phyloP scores from a whole-genome alignment of 2,797 vertebrate species.

The Acrocephalus scirpaceus region DNA sequence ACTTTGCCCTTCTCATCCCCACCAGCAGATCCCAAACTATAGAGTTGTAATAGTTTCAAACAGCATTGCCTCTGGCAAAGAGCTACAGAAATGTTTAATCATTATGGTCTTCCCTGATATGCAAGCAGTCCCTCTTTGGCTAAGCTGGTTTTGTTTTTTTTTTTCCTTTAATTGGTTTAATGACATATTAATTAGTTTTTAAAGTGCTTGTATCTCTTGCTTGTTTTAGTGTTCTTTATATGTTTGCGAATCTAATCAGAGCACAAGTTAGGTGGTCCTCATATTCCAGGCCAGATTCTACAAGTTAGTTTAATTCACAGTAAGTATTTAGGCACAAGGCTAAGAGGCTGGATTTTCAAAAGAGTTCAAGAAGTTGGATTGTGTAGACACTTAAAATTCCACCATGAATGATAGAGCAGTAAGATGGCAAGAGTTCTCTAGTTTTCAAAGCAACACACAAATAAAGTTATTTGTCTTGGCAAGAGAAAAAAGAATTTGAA shows the following conservation, averaged over 20 bases:
- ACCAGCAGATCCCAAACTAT: neutral
- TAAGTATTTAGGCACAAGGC: neutral
- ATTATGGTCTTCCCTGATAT: neutral
- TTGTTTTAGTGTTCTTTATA: neutral
- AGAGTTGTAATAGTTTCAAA: neutral
- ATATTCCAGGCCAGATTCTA: neutral
- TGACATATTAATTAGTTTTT: neutral
- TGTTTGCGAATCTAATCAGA: neutral
- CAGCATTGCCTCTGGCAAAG: neutral
- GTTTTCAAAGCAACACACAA: neutral
- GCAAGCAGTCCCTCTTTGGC: neutral
- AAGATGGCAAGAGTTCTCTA: neutral
- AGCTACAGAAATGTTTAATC: neutral
- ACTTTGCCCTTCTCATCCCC: neutral
- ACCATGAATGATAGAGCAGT: neutral
- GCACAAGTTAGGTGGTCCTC: neutral
- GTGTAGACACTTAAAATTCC: neutral
- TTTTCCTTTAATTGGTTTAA: neutral
- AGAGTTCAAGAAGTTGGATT: neutral
- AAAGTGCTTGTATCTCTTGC: neutral
- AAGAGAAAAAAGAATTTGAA: neutral
- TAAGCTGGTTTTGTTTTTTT: neutral
- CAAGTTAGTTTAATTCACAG: neutral
- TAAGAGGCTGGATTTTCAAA: neutral
- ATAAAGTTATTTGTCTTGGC: neutral